Evolutionary conservation across 2,888 invertebrate genomes (phyloP), one percentile per base, ranked within the genome.

Genomic region (Geophilus truncorum): DNA sequence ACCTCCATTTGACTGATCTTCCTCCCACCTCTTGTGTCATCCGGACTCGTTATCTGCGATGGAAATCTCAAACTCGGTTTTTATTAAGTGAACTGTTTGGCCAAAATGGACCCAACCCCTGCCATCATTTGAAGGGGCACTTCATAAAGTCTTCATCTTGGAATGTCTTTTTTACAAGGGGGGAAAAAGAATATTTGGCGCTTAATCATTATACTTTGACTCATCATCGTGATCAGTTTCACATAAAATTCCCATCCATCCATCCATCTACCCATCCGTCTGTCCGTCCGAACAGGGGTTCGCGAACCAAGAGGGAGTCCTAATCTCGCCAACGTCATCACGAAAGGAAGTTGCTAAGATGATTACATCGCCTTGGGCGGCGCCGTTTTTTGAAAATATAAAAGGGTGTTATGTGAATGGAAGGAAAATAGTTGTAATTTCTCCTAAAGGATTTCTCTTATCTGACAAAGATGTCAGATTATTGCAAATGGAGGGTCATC

Each of bases 1-100:
- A 70, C 70, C 70, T 70, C 70, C 70, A 70, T 70, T 70, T 70
- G 70, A 70, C 70, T 70, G 70, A 70, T 70, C 70, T 70, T 70
- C 70, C 70, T 70, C 70, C 70, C 70, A 70, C 70, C 70, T 70
- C 70, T 51, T 70, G 70, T 70, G 70, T 70, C 70, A 70, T 70
- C 70, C 15, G 70, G 70, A 10, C 70, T 70, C 28, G 4, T 25
- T 70, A 70, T 70, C 70, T 70, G 5, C 10, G 70, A n/a, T 70
- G 70, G 15, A 70, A 70, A 70, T 70, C 70, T 70, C 70, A 70
- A 51, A 70, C 70, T 70, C 28, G 25, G 70, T 70, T 70, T 28
- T 70, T 70, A 70, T 70, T 70, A 70, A 70, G 70, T 70, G 70
- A 70, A 70, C 70, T 70, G 70, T 70, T 70, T 70, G 25, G 70